phyloP scores from a whole-genome alignment of 2,113 vertebrate genomes.

The Cinclus cinclus region DNA sequence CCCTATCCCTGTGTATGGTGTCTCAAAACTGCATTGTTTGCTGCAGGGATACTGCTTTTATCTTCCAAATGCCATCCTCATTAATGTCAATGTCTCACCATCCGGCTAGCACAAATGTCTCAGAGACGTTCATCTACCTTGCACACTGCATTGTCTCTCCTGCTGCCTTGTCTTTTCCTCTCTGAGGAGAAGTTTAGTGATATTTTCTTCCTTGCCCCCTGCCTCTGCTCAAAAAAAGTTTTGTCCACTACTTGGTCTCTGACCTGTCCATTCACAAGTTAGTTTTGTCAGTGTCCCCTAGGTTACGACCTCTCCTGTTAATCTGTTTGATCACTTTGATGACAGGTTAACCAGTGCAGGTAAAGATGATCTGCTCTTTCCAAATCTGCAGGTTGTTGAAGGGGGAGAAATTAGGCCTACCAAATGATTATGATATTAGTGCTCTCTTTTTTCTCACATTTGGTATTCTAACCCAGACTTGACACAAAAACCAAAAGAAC shows the following conservation, averaged over 20 bases:
- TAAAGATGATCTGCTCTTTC: background rate
- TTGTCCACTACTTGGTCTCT: background rate
- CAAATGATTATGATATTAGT: background rate
- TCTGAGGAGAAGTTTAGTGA: background rate
- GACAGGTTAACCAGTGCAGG: background rate
- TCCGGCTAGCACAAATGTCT: slow-evolving; percentile 44
- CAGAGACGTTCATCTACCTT: background rate
- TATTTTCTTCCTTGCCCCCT: background rate
- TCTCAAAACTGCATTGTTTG: slow-evolving; percentile 30
- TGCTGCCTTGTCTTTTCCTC: background rate
- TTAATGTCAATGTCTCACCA: slow-evolving; percentile 33
- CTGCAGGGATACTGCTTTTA: slow-evolving; percentile 48
- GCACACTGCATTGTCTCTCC: background rate
- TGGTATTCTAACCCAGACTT: background rate
- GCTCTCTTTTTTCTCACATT: background rate
- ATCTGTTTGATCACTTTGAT: background rate
- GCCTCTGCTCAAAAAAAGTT: background rate
- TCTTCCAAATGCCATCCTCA: slow-evolving; percentile 59
- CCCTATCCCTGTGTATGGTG: background rate
- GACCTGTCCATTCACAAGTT: background rate
- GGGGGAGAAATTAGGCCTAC: background rate
- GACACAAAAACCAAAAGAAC: background rate
- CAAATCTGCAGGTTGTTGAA: background rate
- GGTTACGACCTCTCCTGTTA: background rate
- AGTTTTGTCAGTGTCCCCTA: background rate